These are phyloP conservation scores for Heliconius hortense DNA, from an alignment of 2,888 invertebrate genomes.

Conservation along the genomic window DNA sequence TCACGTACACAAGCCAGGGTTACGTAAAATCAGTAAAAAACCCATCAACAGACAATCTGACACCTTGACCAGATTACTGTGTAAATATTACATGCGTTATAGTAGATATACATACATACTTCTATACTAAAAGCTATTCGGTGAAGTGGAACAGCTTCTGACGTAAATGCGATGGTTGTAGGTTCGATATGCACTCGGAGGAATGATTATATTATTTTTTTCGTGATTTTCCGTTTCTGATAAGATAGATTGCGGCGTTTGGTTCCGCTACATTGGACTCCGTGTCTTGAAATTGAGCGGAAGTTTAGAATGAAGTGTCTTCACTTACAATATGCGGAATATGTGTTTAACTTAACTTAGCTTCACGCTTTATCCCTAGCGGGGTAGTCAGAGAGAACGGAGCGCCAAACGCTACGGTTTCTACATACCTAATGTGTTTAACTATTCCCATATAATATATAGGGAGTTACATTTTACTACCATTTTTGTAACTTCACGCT, in stretches of 20 bases:
- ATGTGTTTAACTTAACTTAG: too few relatives aligned
- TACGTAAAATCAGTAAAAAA: constrained; percentile 18
- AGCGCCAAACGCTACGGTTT: too few relatives aligned
- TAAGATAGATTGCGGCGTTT: neutral
- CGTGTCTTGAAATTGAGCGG: too few relatives aligned
- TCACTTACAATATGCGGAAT: too few relatives aligned
- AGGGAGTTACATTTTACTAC: too few relatives aligned
- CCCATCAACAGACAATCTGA: constrained; percentile 8
- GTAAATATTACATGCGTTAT: constrained; percentile 11
- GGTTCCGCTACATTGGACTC: neutral
- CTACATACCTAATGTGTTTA: too few relatives aligned
- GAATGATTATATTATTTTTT: neutral
- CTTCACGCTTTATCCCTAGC: too few relatives aligned
- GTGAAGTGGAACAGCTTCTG: neutral
- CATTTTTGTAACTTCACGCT: too few relatives aligned
- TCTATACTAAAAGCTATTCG: neutral
- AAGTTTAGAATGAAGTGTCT: too few relatives aligned
- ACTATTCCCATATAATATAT: too few relatives aligned
- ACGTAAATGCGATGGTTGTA: neutral
- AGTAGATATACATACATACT: constrained; percentile 2
- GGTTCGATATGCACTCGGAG: neutral
- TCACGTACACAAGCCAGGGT: constrained; percentile 5
- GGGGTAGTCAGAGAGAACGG: too few relatives aligned
- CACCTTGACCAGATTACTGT: constrained; percentile 18
- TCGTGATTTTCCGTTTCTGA: neutral